A percentile compares a stretch with the other conserved stretches of the same genome.
Evolutionary conservation across 2,113 vertebrate species (phyloP).

Genomic region (Agelaius phoeniceus): DNA sequence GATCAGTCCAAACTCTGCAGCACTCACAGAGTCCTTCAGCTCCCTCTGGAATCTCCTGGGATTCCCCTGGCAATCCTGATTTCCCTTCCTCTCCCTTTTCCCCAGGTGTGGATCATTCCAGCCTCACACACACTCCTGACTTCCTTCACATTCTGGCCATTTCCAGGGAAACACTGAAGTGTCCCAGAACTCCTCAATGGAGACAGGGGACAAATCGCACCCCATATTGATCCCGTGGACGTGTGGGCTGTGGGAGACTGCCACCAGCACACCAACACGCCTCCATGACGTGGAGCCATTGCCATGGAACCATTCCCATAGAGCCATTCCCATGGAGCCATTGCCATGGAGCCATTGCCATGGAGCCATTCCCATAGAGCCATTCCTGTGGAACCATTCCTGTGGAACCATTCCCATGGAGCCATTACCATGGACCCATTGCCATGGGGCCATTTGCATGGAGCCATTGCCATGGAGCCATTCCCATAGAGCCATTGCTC

Average conservation of each 20-base stretch:
- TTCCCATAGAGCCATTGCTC: neutral
- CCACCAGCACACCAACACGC: neutral
- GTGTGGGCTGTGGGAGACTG: neutral
- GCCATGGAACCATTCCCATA: accelerated
- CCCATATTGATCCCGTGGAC: neutral
- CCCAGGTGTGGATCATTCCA: neutral
- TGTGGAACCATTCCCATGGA: neutral
- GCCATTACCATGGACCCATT: accelerated
- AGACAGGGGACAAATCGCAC: neutral
- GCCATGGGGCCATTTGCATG: accelerated
- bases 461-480: accelerated
- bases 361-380: accelerated
- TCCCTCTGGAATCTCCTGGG: neutral
- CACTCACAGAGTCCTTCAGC: neutral
- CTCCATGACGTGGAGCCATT: neutral
- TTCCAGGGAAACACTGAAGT: neutral
- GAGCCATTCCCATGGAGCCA: accelerated
- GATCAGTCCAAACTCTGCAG: neutral
- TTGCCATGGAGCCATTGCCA: accelerated
- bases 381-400: accelerated
- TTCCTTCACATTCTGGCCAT: neutral
- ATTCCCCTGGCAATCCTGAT: neutral
- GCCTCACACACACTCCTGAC: neutral
- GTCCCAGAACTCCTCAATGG: neutral
- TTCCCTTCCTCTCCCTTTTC: neutral